Conservation (phyloP, 2,797 vertebrate species). For the Trachops cirrhosus region DNA sequence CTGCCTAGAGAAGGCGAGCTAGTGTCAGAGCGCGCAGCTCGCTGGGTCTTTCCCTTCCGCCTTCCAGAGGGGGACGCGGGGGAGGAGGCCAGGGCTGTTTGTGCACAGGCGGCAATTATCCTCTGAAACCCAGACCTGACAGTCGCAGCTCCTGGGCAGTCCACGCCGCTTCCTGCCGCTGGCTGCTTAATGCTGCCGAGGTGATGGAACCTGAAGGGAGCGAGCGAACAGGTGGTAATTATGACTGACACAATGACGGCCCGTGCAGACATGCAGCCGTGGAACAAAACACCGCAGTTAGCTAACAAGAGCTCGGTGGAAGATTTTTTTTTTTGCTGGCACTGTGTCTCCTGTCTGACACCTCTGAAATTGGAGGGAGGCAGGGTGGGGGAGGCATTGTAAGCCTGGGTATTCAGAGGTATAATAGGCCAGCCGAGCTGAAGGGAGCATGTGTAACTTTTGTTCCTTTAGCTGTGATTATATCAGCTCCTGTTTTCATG, state of each 20-base stretch:
- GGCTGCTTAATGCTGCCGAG: constrained; percentile 81
- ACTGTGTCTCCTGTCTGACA: constrained; percentile 81
- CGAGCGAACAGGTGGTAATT: constrained; percentile 85
- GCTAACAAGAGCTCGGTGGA: constrained; percentile 80
- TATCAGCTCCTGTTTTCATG: constrained; percentile 74
- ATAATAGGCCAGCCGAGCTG: constrained; percentile 76
- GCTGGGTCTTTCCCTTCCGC: background rate
- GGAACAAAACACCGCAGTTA: constrained; percentile 82
- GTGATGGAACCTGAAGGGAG: constrained; percentile 84
- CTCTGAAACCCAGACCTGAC: constrained; percentile 78
- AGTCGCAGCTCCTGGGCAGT: constrained; percentile 81
- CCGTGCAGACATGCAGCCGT: constrained; percentile 79
- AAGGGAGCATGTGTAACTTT: constrained; percentile 74
- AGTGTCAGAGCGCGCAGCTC: background rate
- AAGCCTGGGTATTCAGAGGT: constrained; percentile 70
- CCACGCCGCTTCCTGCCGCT: constrained; percentile 78
- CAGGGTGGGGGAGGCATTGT: constrained; percentile 70
- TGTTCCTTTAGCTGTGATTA: constrained; percentile 75
- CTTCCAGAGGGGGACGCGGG: background rate
- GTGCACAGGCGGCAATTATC: constrained; percentile 80
- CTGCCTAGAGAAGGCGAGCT: background rate
- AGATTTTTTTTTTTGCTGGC: constrained; percentile 70
- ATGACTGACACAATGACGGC: constrained; percentile 84
- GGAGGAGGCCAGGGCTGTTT: constrained; percentile 58
- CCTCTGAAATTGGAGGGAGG: constrained; percentile 78